phyloP scores from a whole-genome alignment of 2,797 vertebrate species.

The Hyperoplus lanceolatus region DNA sequence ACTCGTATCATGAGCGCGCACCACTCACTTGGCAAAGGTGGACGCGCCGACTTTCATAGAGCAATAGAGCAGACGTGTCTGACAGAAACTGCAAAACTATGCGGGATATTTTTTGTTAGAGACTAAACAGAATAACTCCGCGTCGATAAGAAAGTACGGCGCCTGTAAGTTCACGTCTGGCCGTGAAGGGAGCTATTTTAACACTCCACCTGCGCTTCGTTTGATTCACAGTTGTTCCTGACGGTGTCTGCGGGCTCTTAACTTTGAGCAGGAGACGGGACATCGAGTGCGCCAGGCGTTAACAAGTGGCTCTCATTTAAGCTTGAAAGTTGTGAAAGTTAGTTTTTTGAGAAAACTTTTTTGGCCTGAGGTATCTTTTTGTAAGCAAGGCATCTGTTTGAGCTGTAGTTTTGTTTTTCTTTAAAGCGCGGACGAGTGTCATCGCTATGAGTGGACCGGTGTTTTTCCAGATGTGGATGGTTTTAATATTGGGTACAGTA shows the following conservation, averaged over 20 bases:
- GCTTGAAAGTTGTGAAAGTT: constrained; percentile 21
- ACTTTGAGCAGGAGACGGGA: constrained; percentile 40
- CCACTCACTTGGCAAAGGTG: constrained; percentile 51
- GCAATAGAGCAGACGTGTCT: constrained; percentile 26
- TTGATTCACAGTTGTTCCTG: constrained; percentile 28
- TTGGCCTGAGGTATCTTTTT: neutral
- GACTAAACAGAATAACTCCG: constrained; percentile 44
- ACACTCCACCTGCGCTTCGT: constrained; percentile 63
- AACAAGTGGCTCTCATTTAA: constrained; percentile 39
- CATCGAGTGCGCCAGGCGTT: constrained; percentile 23
- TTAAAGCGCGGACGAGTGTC: neutral
- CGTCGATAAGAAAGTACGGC: constrained; percentile 71
- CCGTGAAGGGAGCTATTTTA: constrained; percentile 74
- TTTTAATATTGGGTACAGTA: constrained; percentile 54
- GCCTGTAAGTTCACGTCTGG: constrained; percentile 66
- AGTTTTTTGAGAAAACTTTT: neutral
- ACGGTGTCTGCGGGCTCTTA: constrained; percentile 13
- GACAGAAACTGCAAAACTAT: constrained; percentile 59
- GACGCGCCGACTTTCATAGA: constrained; percentile 39
- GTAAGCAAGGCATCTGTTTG: neutral
- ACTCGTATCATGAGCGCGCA: constrained; percentile 35
- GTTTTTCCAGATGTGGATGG: constrained; percentile 65
- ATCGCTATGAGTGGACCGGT: constrained; percentile 60
- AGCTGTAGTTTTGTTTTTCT: neutral
- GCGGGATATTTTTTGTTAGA: constrained; percentile 59